Evolutionary conservation across 2,888 invertebrate genomes (phyloP).

Genomic region (Tenthredo notha): DNA sequence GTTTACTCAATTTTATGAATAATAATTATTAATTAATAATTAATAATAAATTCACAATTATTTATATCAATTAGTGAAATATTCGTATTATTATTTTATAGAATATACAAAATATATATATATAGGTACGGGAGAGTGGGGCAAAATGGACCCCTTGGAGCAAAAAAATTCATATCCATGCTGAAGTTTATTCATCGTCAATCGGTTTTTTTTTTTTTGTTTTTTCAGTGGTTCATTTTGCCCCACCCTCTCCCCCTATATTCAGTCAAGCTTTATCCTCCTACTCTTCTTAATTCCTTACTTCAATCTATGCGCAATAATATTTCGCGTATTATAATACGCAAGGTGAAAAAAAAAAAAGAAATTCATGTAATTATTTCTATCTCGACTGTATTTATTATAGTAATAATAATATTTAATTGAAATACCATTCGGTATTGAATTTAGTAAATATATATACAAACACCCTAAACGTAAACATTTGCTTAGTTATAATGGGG

Average conservation of each 20-base stretch:
- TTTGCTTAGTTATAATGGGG: neutral
- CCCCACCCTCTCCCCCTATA: too few species aligned
- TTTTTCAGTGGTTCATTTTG: too few species aligned
- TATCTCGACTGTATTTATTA: neutral
- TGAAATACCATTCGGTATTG: neutral
- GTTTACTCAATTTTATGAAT: neutral
- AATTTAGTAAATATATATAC: neutral
- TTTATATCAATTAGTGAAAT: neutral
- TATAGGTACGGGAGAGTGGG: too few species aligned
- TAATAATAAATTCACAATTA: neutral
- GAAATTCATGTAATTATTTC: neutral
- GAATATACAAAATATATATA: too few species aligned
- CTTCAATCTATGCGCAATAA: neutral
- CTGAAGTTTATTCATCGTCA: too few species aligned
- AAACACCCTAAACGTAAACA: neutral
- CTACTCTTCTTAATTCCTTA: neutral
- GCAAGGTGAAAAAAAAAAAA: neutral
- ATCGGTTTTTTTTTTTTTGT: too few species aligned
- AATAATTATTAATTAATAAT: too few species aligned
- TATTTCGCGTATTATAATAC: neutral
- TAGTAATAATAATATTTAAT: neutral
- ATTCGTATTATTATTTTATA: neutral
- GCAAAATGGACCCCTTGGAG: too few species aligned
- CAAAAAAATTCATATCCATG: too few species aligned
- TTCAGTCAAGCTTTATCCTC: neutral